A percentile compares a stretch with the other conserved stretches of the same genome.
Conservation (phyloP, 2,113 vertebrate genomes). For the Aegithalos caudatus region DNA sequence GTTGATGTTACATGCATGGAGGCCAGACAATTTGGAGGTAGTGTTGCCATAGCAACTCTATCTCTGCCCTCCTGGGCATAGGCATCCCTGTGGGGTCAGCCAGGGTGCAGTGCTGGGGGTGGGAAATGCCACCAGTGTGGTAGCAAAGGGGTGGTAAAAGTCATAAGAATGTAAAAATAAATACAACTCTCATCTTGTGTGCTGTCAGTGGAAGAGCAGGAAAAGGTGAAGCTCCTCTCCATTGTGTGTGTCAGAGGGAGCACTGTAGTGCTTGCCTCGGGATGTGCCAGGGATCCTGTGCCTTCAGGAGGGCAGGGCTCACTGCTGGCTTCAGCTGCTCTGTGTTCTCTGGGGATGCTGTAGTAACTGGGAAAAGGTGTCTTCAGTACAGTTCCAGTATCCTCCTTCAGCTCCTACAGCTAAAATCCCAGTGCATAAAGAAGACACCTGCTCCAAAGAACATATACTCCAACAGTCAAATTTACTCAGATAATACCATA, state of each 20-base stretch:
- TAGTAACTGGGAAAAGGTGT: not conserved
- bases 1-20: not conserved
- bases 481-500: not conserved
- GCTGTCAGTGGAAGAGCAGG: not conserved
- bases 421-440: not conserved
- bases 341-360: not conserved
- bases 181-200: not conserved
- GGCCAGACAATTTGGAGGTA: not conserved
- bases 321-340: not conserved
- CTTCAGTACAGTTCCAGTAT: not conserved
- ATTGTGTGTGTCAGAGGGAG: not conserved
- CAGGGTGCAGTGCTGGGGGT: not conserved
- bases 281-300: not conserved
- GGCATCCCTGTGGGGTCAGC: not conserved
- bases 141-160: constrained; percentile 1
- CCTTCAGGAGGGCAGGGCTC: not conserved
- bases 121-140: not conserved
- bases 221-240: not conserved
- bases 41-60: constrained; percentile 21
- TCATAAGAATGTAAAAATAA: constrained; percentile 40
- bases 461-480: not conserved
- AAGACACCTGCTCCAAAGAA: not conserved
- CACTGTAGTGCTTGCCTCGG: fast-evolving
- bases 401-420: not conserved
- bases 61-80: constrained; percentile 1